phyloP scores from a whole-genome alignment of 2,113 vertebrate species.

The Peromyscus polionotus region DNA sequence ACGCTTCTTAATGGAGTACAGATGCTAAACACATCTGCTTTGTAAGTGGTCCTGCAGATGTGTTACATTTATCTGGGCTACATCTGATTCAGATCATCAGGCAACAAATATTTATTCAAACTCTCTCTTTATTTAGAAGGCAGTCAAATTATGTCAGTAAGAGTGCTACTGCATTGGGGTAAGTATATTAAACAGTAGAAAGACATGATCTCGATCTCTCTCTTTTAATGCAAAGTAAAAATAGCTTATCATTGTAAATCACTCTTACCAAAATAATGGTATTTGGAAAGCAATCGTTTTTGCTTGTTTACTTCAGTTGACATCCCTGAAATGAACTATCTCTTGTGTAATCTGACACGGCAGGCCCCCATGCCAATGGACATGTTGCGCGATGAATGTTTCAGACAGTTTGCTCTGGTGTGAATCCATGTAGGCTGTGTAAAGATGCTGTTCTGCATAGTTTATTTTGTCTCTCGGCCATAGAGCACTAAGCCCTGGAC shows the following conservation, averaged over 20 bases:
- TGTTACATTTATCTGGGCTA: constrained; percentile 20
- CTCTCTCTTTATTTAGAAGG: constrained; percentile 47
- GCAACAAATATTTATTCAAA: constrained; percentile 52
- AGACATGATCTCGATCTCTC: background rate
- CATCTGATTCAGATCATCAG: constrained; percentile 53
- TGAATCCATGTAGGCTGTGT: constrained; percentile 62
- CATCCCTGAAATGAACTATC: constrained; percentile 6
- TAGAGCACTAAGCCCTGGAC: constrained; percentile 76
- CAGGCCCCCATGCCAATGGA: constrained; percentile 30
- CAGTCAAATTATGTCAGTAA: background rate
- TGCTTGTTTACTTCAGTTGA: constrained; percentile 62
- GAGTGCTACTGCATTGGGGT: background rate
- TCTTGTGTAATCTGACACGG: constrained; percentile 47
- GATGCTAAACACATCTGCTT: background rate
- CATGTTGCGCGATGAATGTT: constrained; percentile 33
- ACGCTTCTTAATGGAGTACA: background rate
- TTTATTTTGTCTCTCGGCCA: constrained; percentile 75
- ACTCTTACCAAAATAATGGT: constrained; percentile 56
- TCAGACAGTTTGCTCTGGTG: constrained; percentile 54
- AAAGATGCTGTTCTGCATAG: constrained; percentile 74
- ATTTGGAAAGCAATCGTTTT: constrained; percentile 51
- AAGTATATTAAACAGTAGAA: constrained; percentile 54
- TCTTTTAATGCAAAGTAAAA: constrained; percentile 26
- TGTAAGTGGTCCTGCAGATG: background rate
- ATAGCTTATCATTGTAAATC: constrained; percentile 43